phyloP scores from a whole-genome alignment of 2,888 invertebrate species.

The Mythimna loreyi region DNA sequence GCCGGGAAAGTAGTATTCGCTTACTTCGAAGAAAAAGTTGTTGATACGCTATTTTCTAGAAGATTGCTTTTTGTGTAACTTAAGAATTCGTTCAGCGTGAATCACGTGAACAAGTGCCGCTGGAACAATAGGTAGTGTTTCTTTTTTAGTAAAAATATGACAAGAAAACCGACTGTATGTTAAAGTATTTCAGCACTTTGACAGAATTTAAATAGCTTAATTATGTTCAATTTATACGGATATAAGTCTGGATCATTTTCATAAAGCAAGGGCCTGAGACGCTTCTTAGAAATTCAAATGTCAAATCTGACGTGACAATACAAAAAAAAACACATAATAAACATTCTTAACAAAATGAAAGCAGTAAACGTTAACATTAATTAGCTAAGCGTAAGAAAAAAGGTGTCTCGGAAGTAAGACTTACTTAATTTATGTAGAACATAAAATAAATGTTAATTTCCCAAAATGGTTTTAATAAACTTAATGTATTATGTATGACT shows the following conservation, averaged over 20 bases:
- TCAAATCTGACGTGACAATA: background rate
- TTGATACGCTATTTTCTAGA: constrained; percentile 47
- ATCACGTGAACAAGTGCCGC: constrained; percentile 34
- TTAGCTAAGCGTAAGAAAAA: constrained; percentile 1
- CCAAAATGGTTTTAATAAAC: constrained; percentile 19
- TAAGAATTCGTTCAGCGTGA: constrained; percentile 43
- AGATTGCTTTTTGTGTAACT: constrained; percentile 57
- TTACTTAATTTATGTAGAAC: constrained; percentile 33
- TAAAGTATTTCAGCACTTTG: background rate
- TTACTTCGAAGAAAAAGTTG: constrained; percentile 53
- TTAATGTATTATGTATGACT: constrained; percentile 36
- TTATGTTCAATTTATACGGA: background rate
- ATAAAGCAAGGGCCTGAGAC: background rate
- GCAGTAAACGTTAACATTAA: constrained; percentile 23
- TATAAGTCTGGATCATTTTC: background rate
- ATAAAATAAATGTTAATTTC: constrained; percentile 39
- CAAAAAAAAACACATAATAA: constrained; percentile 9
- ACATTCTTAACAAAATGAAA: constrained; percentile 1
- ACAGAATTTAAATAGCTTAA: background rate
- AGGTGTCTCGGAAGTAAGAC: constrained; percentile 27
- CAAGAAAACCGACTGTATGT: background rate
- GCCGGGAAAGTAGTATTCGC: constrained; percentile 45
- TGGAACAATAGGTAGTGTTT: constrained; percentile 18
- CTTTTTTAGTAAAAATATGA: constrained; percentile 10
- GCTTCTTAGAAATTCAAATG: constrained; percentile 23